Evolutionary conservation across 2,113 vertebrate species (phyloP).

Genomic region (Dromaius novaehollandiae): DNA sequence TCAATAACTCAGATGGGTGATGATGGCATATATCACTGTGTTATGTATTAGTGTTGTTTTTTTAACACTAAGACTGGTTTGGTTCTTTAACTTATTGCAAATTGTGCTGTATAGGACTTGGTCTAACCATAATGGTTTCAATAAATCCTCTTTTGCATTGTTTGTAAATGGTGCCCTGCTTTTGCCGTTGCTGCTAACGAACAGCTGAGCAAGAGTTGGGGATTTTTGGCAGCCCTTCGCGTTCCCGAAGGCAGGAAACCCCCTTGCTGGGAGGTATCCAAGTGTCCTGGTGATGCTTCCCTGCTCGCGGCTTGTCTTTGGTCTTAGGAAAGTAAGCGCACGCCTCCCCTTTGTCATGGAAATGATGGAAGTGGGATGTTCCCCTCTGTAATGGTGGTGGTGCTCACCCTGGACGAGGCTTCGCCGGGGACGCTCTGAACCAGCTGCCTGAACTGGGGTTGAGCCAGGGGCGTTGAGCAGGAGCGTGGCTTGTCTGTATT

Average conservation of each 20-base stretch:
- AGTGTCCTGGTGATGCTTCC: neutral
- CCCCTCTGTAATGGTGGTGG: no score
- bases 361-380: neutral
- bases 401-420: no score
- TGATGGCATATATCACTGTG: slow-evolving; percentile 25
- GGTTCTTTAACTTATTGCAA: slow-evolving; percentile 65
- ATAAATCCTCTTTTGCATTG: slow-evolving; percentile 71
- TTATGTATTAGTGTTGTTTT: neutral
- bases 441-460: neutral
- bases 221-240: neutral
- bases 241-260: neutral
- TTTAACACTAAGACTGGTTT: slow-evolving; percentile 36
- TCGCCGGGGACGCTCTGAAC: neutral
- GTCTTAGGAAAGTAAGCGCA: neutral
- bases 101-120: slow-evolving; percentile 1
- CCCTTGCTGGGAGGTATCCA: neutral
- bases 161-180: slow-evolving; percentile 36
- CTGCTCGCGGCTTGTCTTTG: neutral
- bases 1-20: slow-evolving; percentile 28
- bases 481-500: neutral
- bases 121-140: slow-evolving; percentile 21
- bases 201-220: neutral
- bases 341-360: neutral
- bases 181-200: neutral
- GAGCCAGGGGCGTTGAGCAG: neutral